Evolutionary conservation across 2,888 invertebrate genomes (phyloP), one percentile per base, ranked within the genome.

Genomic region (Drosophila prostipennis): DNA sequence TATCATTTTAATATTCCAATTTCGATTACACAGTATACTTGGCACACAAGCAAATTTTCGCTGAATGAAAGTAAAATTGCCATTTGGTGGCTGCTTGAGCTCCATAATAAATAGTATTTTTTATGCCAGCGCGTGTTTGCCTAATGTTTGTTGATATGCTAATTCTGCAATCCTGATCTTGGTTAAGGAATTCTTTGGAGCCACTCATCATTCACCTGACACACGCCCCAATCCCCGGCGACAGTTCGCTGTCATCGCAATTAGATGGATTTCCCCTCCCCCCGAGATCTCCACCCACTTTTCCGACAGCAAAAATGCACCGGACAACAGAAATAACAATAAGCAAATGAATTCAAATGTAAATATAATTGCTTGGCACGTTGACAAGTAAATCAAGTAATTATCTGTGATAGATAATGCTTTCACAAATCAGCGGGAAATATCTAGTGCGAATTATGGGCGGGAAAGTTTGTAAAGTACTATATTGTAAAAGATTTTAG

Each of bases 301-400:
- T 51, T 16, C 10, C 11, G 26, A 63, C 58, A 34, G 58, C 32
- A 63, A 61, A 60, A 53, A 56, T 64, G 63, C 63, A 37, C 29
- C 40, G 34, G 52, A 45, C 5, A 40, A 42, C 5, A 57, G 29
- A n/a, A 53, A 56, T 29, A 53, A 34, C 37, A 42, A 59, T 42
- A 53, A 32, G 40, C 42, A 46, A 42, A 49, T 71, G 39, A 52
- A 71, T 60, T 32, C 54, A 54, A 42, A 77, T 79, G 75, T 71
- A 80, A 79, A 80, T 83, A 72, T 74, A 72, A 80, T 84, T 75
- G 81, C 53, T 64, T 73, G 68, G 52, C 46, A 65, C 67, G 73
- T 67, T 81, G 77, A 84, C 84, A 80, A 76, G 64, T 81, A 70
- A 80, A 73, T 72, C 71, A 79, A 79, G 71, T 57, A 77, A 84